Evolutionary conservation across 2,113 vertebrate species (phyloP).

Genomic region (Lycaon pictus): DNA sequence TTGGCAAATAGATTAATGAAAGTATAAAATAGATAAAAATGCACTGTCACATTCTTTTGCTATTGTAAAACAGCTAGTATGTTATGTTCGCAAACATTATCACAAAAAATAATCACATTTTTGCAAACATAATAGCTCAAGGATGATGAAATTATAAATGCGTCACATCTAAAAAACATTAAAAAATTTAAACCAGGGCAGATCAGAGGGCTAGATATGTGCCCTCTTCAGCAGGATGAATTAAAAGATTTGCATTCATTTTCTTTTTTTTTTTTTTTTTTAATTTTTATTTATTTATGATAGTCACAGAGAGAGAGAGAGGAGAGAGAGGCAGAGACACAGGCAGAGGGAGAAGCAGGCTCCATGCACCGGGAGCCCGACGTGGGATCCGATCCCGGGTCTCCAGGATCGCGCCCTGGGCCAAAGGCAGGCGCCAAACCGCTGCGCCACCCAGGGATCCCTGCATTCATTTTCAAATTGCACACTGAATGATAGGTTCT

Average conservation of each 20-base stretch:
- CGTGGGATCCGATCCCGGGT: no score
- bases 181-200: neutral
- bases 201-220: neutral
- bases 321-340: no score
- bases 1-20: neutral
- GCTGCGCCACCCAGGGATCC: no score
- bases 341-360: no score
- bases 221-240: neutral
- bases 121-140: neutral
- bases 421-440: no score
- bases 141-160: neutral
- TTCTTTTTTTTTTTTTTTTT: no score
- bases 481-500: neutral
- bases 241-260: neutral
- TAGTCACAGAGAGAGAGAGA: no score
- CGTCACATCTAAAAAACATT: neutral
- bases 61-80: constrained; percentile 9
- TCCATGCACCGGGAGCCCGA: no score
- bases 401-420: no score
- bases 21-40: neutral
- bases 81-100: neutral
- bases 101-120: neutral
- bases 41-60: neutral
- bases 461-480: constrained; percentile 1
- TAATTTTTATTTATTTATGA: no score